Evolutionary conservation across 2,113 vertebrate species (phyloP).

Genomic region (Platichthys flesus): DNA sequence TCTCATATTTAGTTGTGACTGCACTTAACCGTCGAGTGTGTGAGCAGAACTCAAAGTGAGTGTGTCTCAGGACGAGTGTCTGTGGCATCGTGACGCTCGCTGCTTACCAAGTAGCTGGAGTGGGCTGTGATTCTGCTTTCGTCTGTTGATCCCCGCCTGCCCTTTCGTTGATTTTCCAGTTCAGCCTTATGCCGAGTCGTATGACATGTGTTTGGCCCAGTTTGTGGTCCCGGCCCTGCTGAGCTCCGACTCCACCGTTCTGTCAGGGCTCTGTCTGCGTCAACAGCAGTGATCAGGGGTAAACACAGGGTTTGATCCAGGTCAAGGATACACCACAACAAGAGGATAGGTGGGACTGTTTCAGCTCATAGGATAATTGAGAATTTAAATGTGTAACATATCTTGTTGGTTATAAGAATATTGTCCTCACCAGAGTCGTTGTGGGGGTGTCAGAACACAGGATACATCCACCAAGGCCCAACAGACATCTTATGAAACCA

Average conservation of each 20-base stretch:
- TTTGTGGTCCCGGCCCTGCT: conserved; percentile 62
- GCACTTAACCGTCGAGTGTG: neutral
- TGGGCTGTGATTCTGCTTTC: conserved; percentile 36
- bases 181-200: conserved; percentile 62
- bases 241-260: conserved; percentile 38
- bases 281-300: conserved; percentile 53
- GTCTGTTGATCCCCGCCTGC: conserved; percentile 37
- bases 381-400: too few relatives aligned
- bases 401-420: too few relatives aligned
- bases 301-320: conserved; percentile 53
- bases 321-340: conserved; percentile 2
- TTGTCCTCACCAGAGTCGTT: too few relatives aligned
- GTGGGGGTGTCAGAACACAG: too few relatives aligned
- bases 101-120: conserved; percentile 60
- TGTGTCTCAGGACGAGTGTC: neutral
- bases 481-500: too few relatives aligned
- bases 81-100: neutral
- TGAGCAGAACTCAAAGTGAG: neutral
- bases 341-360: neutral
- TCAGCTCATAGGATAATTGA: neutral
- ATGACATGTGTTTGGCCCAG: conserved; percentile 71
- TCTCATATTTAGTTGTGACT: neutral
- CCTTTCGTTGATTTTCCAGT: conserved; percentile 62
- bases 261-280: conserved; percentile 29
- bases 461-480: too few relatives aligned